Conservation (phyloP, 2,888 invertebrate genomes). For the Aporophyla lueneburgensis region DNA sequence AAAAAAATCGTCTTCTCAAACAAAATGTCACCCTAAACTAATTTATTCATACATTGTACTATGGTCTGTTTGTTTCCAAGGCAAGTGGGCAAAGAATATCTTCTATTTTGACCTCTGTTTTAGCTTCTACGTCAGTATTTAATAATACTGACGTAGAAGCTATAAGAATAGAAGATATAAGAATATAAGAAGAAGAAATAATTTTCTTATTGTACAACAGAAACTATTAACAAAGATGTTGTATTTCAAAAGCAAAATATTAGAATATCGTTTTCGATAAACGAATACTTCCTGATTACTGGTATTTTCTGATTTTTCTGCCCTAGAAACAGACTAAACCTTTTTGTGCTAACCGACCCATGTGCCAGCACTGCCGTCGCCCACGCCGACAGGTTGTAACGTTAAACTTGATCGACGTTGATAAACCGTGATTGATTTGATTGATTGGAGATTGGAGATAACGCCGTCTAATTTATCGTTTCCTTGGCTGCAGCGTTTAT, state of each 20-base stretch:
- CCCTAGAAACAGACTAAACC: background rate
- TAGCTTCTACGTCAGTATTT: background rate
- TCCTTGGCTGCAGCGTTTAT: conserved; percentile 30
- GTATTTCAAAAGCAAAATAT: too few species aligned
- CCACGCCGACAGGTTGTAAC: conserved; percentile 37
- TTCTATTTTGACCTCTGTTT: background rate
- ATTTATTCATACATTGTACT: background rate
- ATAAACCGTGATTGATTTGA: conserved; percentile 51
- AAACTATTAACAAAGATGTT: background rate
- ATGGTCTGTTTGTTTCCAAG: background rate
- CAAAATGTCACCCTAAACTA: background rate
- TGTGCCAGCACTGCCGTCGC: conserved; percentile 16
- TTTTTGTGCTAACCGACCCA: background rate
- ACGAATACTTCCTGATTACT: too few species aligned
- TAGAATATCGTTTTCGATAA: background rate
- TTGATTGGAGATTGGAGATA: conserved; percentile 54
- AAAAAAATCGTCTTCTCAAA: too few species aligned
- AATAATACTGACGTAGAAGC: too few species aligned
- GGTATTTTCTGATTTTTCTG: background rate
- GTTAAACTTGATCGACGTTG: conserved; percentile 29
- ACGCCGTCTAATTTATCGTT: conserved; percentile 50
- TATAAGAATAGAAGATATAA: too few species aligned
- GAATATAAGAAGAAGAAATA: too few species aligned
- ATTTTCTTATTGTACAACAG: too few species aligned
- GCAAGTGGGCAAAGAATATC: too few species aligned